Evolutionary conservation across 2,888 invertebrate species (phyloP), one percentile per base, ranked within the genome.

Genomic region (Eremobia ochroleuca): DNA sequence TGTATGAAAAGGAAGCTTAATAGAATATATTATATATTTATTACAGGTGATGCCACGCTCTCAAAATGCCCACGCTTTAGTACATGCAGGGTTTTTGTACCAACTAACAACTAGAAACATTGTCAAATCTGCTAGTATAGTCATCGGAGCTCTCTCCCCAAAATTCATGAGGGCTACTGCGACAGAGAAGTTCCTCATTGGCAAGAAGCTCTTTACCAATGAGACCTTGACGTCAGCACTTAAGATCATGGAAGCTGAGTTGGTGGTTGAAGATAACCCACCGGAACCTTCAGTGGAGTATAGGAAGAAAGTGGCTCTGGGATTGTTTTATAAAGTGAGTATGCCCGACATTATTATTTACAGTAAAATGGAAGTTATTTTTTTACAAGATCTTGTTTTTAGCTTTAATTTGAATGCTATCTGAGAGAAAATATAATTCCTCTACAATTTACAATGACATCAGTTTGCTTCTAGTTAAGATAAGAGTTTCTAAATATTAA

Each of bases 21-120:
- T 21, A 25, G 13, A 25, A 21, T 25, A n/a, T 55, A 55, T 25
- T 13, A 2, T 31, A 49, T 18, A 68, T 25, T n/a, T 15, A 68
- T 52, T 52, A 34, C 89, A 98, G 98, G 97, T 98, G 69, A 98
- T 98, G 97, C 97, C 98, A 0, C 95, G 98, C 77, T 97, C 97
- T 1, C 98, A 98, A 94, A 98, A 98, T 90, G 97, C 98, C 0
- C 98, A 98, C 88, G 98, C 98, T 0, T 97, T 98, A 77, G 97
- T 98, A 0, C 98, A 98, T 89, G 98, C 98, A 25, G 98, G 97
- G 13, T 98, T 98, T 90, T 91, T 97, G 0, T 97, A 98, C 70
- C 90, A 92, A 87, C 69, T 94, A 4, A 77, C 85, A 28, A 43
- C 37, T 28, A 67, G 87, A 8, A 89, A 89, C 15, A 76, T 83